Conservation (phyloP, 2,888 invertebrate genomes). For the Eulithis testata region DNA sequence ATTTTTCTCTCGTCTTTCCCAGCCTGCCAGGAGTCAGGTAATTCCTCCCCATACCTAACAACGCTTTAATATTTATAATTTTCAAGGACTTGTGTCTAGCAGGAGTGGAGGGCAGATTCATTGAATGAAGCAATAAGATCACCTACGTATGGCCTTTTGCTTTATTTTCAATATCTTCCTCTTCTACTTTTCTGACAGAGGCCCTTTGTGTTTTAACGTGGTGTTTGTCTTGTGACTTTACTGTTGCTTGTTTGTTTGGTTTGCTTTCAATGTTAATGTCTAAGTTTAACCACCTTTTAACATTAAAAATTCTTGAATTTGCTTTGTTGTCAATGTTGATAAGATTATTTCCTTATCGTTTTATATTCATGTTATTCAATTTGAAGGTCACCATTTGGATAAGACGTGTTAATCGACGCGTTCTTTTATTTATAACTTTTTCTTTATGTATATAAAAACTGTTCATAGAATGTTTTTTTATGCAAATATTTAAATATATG, state of each 20-base stretch:
- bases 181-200: constrained; percentile 4
- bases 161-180: constrained; percentile 4
- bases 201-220: constrained; percentile 27
- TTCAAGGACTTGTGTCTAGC: constrained; percentile 4
- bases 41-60: constrained; percentile 52
- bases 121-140: constrained; percentile 11
- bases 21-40: constrained; percentile 86
- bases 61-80: constrained; percentile 40
- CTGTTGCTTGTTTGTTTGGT: constrained; percentile 36
- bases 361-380: constrained; percentile 1
- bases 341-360: not conserved
- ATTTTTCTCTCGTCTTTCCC: constrained; percentile 83
- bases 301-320: constrained; percentile 4
- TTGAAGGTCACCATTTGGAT: constrained; percentile 8
- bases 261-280: constrained; percentile 39
- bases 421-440: not conserved
- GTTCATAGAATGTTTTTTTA: too few relatives aligned
- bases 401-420: not conserved
- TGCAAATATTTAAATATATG: too few relatives aligned
- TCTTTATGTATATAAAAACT: too few relatives aligned
- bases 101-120: constrained; percentile 1
- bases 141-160: not conserved
- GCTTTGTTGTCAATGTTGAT: constrained; percentile 15
- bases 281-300: constrained; percentile 33
- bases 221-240: constrained; percentile 38